Evolutionary conservation across 2,797 vertebrate species (phyloP).

Genomic region (Peromyscus nudipes): DNA sequence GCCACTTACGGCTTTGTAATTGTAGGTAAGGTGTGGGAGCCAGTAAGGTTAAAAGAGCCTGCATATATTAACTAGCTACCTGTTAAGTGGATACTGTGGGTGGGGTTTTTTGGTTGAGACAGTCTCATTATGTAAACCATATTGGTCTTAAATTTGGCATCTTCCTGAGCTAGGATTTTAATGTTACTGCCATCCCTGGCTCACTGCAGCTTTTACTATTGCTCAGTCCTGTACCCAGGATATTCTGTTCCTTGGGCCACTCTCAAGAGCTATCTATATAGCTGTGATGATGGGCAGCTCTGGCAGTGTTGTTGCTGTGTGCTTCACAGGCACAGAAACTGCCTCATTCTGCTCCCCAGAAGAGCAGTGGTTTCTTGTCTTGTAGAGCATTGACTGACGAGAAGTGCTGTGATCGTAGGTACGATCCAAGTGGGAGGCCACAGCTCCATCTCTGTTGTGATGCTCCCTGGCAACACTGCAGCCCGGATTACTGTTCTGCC

Average conservation of each 20-base stretch:
- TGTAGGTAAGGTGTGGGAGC: slow-evolving; percentile 8
- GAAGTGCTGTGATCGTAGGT: neutral
- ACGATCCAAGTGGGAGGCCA: neutral
- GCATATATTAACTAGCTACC: neutral
- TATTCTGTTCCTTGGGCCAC: neutral
- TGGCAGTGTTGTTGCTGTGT: neutral
- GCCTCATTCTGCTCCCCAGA: neutral
- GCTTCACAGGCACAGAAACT: neutral
- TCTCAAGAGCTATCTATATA: neutral
- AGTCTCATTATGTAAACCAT: neutral
- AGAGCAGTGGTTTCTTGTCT: neutral
- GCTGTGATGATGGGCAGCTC: neutral
- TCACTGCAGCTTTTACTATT: neutral
- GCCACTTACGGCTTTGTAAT: slow-evolving; percentile 12
- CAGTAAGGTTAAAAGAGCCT: neutral
- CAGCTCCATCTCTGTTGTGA: neutral
- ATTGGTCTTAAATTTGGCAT: neutral
- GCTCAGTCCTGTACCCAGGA: neutral
- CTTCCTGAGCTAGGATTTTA: neutral
- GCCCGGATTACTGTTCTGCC: neutral
- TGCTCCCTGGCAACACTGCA: neutral
- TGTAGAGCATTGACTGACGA: slow-evolving; percentile 1
- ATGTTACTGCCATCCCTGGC: neutral
- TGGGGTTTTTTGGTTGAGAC: neutral
- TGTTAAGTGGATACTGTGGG: neutral